Percentiles rank a stretch among this genome's conserved stretches.
phyloP scores from a whole-genome alignment of 2,888 invertebrate genomes.

The Agelastica alni region DNA sequence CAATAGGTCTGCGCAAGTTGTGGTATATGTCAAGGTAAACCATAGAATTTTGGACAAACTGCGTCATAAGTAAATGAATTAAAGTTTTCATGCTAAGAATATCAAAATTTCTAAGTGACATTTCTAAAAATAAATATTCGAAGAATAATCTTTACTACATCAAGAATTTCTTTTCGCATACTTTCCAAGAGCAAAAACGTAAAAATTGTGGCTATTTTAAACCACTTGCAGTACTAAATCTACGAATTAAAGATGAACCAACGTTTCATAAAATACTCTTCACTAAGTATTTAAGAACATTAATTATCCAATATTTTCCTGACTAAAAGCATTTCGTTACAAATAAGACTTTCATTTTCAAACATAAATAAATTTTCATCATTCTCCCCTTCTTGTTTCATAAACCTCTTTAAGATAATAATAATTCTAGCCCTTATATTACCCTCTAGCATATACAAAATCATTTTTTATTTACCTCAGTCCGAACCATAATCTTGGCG shows the following conservation, averaged over 20 bases:
- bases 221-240: not conserved
- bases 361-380: slow-evolving; percentile 29
- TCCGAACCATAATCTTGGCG: slow-evolving; percentile 18
- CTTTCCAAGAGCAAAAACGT: too few species aligned
- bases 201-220: not conserved
- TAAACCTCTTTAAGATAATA: slow-evolving; percentile 29
- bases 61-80: too few species aligned
- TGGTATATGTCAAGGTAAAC: too few species aligned
- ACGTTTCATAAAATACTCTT: too few species aligned
- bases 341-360: slow-evolving; percentile 27
- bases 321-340: slow-evolving; percentile 19
- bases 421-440: slow-evolving; percentile 17
- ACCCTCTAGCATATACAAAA: slow-evolving; percentile 26
- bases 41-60: too few species aligned
- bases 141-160: too few species aligned
- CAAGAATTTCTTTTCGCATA: too few species aligned
- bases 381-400: slow-evolving; percentile 24
- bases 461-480: slow-evolving; percentile 34
- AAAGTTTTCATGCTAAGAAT: too few species aligned
- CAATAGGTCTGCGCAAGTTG: too few species aligned
- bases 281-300: not conserved
- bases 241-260: too few species aligned
- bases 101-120: too few species aligned
- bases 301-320: slow-evolving; percentile 17
- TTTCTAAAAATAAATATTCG: too few species aligned